Evolutionary conservation across 2,113 vertebrate species (phyloP), one percentile per base, ranked within the genome.

Genomic region (Vulpes ferrilata): DNA sequence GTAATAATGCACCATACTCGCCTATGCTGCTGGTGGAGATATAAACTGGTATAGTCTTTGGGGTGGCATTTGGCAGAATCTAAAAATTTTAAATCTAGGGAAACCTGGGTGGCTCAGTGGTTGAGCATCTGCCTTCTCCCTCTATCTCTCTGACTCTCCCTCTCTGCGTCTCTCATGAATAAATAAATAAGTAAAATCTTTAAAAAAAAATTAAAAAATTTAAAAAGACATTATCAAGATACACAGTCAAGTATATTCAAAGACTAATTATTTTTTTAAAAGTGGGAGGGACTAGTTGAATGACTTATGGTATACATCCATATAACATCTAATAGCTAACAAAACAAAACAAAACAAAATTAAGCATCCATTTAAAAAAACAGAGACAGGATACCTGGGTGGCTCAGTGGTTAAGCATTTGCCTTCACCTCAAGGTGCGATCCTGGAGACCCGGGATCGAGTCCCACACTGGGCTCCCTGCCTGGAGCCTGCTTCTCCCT

Each of bases 171-270:
- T 55, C 57, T 59, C 57, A 59, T 43, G 43, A 43, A 43, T 7
- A 22, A 59, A 59, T 20, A 59, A 19, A 59, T 20, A 59, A 59
- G 20, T 59, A 59, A 59, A 59, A 59, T 20, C 19, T 59, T 59
- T 59, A 59, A 59, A 59, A 59, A 59, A 59, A 43, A 7, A 43
- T 43, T 43, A 43, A 43, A 43, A 43, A 43, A 43, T 43, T 43
- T 43, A 59, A 59, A 59, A 59, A 92, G 88, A 95, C 92, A 92
- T 57, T 82, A 30, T 92, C n/a, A 89, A 69, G 64, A 89, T 27
- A 20, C 25, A 84, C 35, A n/a, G 30, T 69, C 64, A 76, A 92
- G 88, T 35, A 92, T 38, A 59, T 9, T 89, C 57, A 57, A 32
- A 23, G 51, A 88, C 82, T 20, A 51, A 67, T 10, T 79, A 12